Percentiles rank a stretch among this genome's conserved stretches.
These are phyloP conservation scores for Seira ritae DNA, from an alignment of 2,888 invertebrate genomes.

Conservation along the genomic window DNA sequence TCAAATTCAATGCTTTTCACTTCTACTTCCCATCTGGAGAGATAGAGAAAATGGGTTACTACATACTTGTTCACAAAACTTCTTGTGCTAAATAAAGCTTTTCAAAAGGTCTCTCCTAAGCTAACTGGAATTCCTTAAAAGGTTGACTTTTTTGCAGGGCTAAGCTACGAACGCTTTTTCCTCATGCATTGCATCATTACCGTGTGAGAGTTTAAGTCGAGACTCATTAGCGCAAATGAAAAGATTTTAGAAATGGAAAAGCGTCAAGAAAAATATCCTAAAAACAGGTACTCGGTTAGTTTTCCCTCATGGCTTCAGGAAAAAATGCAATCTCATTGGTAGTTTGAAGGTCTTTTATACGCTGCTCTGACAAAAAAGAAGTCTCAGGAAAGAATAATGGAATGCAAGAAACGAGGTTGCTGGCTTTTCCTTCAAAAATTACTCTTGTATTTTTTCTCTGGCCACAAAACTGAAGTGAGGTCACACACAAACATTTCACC, in stretches of 20 bases:
- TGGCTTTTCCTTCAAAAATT: too few species aligned
- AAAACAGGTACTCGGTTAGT: background rate
- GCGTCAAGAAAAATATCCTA: background rate
- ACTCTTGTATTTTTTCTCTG: too few species aligned
- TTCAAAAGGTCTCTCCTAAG: background rate
- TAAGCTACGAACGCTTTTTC: too few species aligned
- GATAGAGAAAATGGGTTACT: background rate
- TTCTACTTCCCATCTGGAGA: background rate
- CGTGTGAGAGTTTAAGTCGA: background rate
- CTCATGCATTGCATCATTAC: background rate
- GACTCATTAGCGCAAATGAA: constrained; percentile 16
- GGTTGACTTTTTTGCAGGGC: background rate
- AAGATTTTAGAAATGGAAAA: background rate
- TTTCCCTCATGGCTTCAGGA: background rate
- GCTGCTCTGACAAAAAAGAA: too few species aligned
- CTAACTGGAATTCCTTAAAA: background rate
- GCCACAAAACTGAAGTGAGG: too few species aligned
- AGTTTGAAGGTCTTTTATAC: too few species aligned
- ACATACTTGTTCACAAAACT: background rate
- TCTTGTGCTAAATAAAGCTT: background rate
- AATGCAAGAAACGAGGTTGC: too few species aligned
- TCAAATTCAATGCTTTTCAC: background rate
- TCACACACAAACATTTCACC: too few species aligned
- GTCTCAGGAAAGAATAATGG: too few species aligned
- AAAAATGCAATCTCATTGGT: background rate